phyloP scores from a whole-genome alignment of 2,888 invertebrate genomes.

The Gymnosoma rotundatum region DNA sequence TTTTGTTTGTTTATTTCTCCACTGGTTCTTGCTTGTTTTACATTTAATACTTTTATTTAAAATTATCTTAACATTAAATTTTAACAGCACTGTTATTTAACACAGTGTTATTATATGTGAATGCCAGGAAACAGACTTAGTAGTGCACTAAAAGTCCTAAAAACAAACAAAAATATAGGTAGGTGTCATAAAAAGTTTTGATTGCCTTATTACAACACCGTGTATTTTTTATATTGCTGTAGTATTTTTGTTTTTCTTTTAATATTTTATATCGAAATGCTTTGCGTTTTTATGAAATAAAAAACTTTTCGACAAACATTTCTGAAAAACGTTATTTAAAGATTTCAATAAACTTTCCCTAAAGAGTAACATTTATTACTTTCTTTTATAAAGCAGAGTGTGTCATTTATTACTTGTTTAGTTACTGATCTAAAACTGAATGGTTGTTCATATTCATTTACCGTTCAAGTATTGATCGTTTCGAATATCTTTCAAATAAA shows the following conservation, averaged over 20 bases:
- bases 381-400: background rate
- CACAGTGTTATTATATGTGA: background rate
- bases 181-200: no score
- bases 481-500: no score
- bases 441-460: no score
- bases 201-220: background rate
- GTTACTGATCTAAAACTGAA: no score
- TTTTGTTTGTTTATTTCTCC: constrained; percentile 46
- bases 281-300: background rate
- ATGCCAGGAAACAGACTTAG: background rate
- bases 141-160: constrained; percentile 1
- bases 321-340: no score
- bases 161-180: background rate
- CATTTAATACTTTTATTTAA: constrained; percentile 11
- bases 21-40: constrained; percentile 19
- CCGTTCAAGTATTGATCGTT: no score
- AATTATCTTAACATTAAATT: constrained; percentile 28
- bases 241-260: background rate
- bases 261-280: background rate
- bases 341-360: no score
- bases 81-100: constrained; percentile 26
- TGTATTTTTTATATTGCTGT: background rate
- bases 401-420: no score
- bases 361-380: background rate
- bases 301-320: no score